Evolutionary conservation across 2,113 vertebrate species (phyloP).

Genomic region (Bujurquina vittata): DNA sequence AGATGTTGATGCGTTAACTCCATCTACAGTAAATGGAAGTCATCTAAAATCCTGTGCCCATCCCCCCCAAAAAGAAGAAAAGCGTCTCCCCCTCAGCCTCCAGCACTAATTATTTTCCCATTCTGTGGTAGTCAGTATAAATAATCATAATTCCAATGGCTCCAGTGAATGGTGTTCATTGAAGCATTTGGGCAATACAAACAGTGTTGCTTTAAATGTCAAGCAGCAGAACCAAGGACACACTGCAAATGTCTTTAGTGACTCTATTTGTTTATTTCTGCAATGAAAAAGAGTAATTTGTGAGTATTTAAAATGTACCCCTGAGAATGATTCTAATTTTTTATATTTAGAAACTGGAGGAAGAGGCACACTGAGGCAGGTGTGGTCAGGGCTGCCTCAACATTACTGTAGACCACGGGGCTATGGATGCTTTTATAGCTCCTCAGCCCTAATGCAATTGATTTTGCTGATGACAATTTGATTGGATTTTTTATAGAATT

Average conservation of each 20-base stretch:
- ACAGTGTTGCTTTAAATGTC: constrained; percentile 1
- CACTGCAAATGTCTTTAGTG: background rate
- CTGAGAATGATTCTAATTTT: background rate
- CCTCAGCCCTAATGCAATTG: no score
- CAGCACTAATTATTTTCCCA: constrained; percentile 19
- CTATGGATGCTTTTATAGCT: no score
- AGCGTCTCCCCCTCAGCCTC: background rate
- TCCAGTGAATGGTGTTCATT: constrained; percentile 9
- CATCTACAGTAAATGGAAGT: background rate
- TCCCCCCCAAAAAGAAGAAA: background rate
- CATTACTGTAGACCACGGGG: no score
- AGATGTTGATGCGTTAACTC: constrained; percentile 2
- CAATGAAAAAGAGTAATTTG: background rate
- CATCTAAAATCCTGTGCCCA: background rate
- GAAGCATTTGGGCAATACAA: constrained; percentile 21
- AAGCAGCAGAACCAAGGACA: constrained; percentile 21
- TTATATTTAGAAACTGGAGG: background rate
- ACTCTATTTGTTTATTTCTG: constrained; percentile 15
- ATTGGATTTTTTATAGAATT: no score
- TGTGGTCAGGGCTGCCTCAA: background rate
- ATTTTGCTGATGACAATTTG: no score
- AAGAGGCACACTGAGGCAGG: background rate
- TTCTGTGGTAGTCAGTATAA: constrained; percentile 23
- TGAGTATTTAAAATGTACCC: constrained; percentile 4
- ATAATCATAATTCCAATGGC: background rate